Evolutionary conservation across 37 sponge, comb jelly and placozoan species (phyloP).

Genomic region (Mnemiopsis leidyi): DNA sequence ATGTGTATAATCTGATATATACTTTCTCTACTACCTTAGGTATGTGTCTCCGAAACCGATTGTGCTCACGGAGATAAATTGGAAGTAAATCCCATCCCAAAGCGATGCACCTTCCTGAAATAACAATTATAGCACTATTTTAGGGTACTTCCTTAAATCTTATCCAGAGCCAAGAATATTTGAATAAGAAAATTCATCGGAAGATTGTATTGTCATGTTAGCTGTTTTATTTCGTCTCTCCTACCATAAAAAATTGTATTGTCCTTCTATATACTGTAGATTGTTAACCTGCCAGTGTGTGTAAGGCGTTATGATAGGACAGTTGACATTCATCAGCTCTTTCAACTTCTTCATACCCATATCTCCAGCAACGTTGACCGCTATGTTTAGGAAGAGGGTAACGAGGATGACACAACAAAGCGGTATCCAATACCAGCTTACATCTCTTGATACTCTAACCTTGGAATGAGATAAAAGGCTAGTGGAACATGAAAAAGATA

Average conservation of each 20-base stretch:
- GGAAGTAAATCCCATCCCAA: slow-evolving; percentile 14
- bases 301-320: neutral
- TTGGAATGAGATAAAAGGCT: neutral
- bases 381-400: neutral
- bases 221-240: too few relatives aligned
- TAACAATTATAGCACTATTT: neutral
- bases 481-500: too few relatives aligned
- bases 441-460: slow-evolving; percentile 2
- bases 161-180: too few relatives aligned
- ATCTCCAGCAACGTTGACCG: neutral
- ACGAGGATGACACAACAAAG: neutral
- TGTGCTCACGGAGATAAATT: slow-evolving; percentile 19
- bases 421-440: slow-evolving; percentile 51
- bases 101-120: neutral
- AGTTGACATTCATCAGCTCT: neutral
- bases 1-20: too few relatives aligned
- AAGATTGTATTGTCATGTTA: too few relatives aligned
- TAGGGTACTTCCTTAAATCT: too few relatives aligned
- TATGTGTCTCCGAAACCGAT: slow-evolving; percentile 26
- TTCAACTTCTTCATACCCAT: neutral
- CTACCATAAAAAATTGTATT: too few relatives aligned
- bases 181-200: too few relatives aligned
- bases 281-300: slow-evolving; percentile 3
- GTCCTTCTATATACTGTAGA: too few relatives aligned
- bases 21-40: neutral